Percentiles rank a stretch among this genome's conserved stretches.
phyloP scores from a whole-genome alignment of 2,888 invertebrate species.

The Eupithecia insigniata region DNA sequence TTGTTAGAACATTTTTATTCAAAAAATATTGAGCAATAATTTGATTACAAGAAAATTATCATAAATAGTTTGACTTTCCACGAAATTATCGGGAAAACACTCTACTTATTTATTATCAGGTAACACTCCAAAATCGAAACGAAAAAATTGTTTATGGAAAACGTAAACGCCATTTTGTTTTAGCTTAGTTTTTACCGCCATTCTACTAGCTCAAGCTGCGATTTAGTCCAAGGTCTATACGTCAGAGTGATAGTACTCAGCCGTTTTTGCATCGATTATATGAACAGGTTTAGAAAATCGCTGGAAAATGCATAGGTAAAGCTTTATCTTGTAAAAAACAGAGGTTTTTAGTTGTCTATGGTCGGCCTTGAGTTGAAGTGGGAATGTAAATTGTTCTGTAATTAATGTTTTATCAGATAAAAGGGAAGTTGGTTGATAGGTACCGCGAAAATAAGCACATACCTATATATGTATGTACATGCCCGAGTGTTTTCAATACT shows the following conservation, averaged over 20 bases:
- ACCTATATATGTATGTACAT: too few species aligned
- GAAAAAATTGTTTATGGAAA: conserved; percentile 2
- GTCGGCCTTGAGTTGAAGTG: conserved; percentile 8
- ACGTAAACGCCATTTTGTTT: conserved; percentile 19
- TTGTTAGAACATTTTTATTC: neutral
- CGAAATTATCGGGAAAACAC: neutral
- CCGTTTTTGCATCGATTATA: conserved; percentile 35
- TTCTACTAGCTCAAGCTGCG: conserved; percentile 33
- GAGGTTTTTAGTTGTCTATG: conserved; percentile 19
- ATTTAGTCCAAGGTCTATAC: conserved; percentile 47
- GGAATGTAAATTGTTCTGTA: neutral
- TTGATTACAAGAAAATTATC: neutral
- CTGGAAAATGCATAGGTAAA: conserved; percentile 29
- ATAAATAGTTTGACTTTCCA: neutral
- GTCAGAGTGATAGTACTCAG: conserved; percentile 39
- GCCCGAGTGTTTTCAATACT: neutral
- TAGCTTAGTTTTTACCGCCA: conserved; percentile 16
- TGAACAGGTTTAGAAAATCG: conserved; percentile 33
- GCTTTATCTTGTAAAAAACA: conserved; percentile 20
- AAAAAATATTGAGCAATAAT: neutral
- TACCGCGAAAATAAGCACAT: neutral
- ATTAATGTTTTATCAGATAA: neutral
- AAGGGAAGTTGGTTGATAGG: neutral
- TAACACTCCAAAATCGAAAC: neutral
- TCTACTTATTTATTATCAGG: neutral